These are phyloP conservation scores for Eupithecia vulgata DNA, from an alignment of 2,888 invertebrate species.

Conservation along the genomic window DNA sequence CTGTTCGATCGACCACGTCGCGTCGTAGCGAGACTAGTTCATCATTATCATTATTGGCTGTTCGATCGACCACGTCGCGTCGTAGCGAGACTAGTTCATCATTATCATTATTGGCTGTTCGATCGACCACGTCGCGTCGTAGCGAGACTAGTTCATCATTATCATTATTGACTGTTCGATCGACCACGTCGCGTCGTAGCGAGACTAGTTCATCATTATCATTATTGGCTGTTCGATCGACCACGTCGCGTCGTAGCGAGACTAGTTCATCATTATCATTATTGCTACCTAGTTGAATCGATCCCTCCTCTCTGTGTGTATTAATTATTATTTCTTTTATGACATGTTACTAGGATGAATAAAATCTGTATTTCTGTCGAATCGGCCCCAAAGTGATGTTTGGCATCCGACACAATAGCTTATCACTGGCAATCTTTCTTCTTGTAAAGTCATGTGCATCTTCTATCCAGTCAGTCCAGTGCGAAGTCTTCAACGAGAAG, in stretches of 20 bases:
- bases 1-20: background rate
- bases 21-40: no score
- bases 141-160: no score
- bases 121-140: background rate
- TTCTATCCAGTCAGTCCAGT: background rate
- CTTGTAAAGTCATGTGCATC: background rate
- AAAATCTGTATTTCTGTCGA: no score
- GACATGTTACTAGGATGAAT: no score
- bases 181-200: no score
- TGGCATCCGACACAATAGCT: no score
- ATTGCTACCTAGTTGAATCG: background rate
- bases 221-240: constrained; percentile 5
- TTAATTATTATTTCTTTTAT: no score
- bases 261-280: background rate
- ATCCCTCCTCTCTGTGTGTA: background rate
- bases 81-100: background rate
- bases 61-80: no score
- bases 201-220: no score
- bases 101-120: background rate
- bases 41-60: constrained; percentile 4
- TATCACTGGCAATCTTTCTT: background rate
- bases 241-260: background rate
- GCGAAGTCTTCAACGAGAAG: background rate
- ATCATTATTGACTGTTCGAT: no score
- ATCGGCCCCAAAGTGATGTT: no score